Evolutionary conservation across 2,797 vertebrate genomes (phyloP).

Genomic region (Rhinogobio ventralis): DNA sequence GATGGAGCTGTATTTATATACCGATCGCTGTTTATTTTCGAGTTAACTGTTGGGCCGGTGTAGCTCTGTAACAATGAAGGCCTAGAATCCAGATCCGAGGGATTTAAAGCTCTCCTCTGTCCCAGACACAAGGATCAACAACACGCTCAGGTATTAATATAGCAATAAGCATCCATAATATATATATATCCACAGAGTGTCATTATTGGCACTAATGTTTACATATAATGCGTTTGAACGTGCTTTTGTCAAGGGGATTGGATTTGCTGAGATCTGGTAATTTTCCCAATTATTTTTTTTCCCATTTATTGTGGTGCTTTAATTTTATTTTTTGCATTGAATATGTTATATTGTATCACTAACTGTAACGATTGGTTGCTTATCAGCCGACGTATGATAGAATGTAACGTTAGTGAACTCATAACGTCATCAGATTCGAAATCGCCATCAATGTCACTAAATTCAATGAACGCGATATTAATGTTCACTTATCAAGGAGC

Average conservation of each 20-base stretch:
- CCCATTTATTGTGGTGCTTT: neutral
- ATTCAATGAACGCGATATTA: neutral
- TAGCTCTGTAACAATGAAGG: constrained; percentile 64
- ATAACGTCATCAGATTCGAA: neutral
- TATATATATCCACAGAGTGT: neutral
- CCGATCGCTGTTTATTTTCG: constrained; percentile 49
- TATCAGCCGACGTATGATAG: neutral
- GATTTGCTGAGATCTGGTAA: neutral
- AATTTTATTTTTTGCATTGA: neutral
- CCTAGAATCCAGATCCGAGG: constrained; percentile 60
- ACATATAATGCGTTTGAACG: neutral
- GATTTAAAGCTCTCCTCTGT: constrained; percentile 60
- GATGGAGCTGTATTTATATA: constrained; percentile 41
- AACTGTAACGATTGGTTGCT: neutral
- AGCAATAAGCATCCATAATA: neutral
- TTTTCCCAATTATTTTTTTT: neutral
- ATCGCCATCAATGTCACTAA: neutral
- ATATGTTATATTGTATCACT: neutral
- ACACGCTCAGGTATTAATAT: constrained; percentile 52
- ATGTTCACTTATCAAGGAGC: neutral
- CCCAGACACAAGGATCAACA: constrained; percentile 31
- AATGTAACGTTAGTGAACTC: constrained; percentile 5
- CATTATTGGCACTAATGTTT: neutral
- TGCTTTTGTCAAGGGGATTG: constrained; percentile 7
- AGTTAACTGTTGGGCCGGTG: constrained; percentile 46